phyloP scores from a whole-genome alignment of 2,797 vertebrate species.

The Hyperoplus lanceolatus region DNA sequence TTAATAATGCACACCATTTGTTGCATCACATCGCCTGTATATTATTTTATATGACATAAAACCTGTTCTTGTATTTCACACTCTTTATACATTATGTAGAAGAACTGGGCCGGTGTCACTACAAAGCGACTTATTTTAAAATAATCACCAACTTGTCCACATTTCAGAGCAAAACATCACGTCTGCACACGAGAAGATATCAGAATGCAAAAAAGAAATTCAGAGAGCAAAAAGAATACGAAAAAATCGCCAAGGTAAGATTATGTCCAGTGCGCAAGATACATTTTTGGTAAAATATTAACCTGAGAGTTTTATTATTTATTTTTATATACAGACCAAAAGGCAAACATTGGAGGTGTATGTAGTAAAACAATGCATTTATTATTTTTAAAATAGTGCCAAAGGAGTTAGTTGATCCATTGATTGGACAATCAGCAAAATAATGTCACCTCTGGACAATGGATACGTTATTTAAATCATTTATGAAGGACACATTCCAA shows the following conservation, averaged over 20 bases:
- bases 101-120: neutral
- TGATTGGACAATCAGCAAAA: neutral
- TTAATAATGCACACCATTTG: neutral
- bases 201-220: constrained; percentile 99
- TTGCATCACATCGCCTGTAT: neutral
- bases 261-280: neutral
- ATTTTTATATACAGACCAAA: too few relatives aligned
- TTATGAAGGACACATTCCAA: too few relatives aligned
- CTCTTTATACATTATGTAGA: neutral
- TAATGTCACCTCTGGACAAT: neutral
- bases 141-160: neutral
- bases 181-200: constrained; percentile 97
- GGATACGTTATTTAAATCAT: too few relatives aligned
- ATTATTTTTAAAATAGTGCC: neutral
- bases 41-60: neutral
- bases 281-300: neutral
- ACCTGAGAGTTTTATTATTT: neutral
- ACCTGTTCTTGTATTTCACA: neutral
- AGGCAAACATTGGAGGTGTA: neutral
- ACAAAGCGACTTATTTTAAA: neutral
- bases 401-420: neutral
- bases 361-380: neutral
- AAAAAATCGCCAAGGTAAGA: constrained; percentile 97
- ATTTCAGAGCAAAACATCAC: constrained; percentile 92
- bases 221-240: constrained; percentile 97